A percentile compares a stretch with the other conserved stretches of the same genome.
Evolutionary conservation across 2,888 invertebrate genomes (phyloP).

Genomic region (Cerastoderma edule): DNA sequence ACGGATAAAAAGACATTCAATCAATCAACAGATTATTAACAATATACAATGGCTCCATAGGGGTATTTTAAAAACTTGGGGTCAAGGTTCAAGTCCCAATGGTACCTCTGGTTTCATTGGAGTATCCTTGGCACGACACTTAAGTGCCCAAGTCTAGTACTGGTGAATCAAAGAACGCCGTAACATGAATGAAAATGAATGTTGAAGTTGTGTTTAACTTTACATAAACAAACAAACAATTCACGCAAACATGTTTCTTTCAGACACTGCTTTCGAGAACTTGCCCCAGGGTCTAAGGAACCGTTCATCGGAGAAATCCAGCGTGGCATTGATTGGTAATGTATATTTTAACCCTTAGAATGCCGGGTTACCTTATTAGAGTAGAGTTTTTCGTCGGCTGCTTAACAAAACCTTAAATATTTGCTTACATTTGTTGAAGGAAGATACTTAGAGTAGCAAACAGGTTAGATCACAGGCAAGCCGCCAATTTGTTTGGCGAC

Average conservation of each 20-base stretch:
- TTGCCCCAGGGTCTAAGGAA: slow-evolving; percentile 20
- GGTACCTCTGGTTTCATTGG: no score
- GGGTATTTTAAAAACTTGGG: no score
- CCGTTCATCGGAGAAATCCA: not conserved
- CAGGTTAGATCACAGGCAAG: no score
- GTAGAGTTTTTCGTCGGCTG: not conserved
- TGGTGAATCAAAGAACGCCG: not conserved
- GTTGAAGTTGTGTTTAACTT: not conserved
- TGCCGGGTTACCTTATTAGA: not conserved
- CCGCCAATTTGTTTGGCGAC: no score
- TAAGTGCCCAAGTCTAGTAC: not conserved
- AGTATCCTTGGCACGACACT: no score
- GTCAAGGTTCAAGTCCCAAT: no score
- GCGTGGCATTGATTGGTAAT: slow-evolving; percentile 6
- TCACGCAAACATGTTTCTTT: not conserved
- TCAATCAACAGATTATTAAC: no score
- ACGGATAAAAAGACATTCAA: no score
- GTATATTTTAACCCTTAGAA: not conserved
- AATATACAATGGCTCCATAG: no score
- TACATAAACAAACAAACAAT: not conserved
- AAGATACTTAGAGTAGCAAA: no score
- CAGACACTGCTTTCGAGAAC: slow-evolving; percentile 23
- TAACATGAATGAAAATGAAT: not conserved
- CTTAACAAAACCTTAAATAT: no score
- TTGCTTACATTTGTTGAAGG: no score